Base-by-base conservation (phyloP, 2,888 invertebrate species). In the Philereme transversata region DNA sequence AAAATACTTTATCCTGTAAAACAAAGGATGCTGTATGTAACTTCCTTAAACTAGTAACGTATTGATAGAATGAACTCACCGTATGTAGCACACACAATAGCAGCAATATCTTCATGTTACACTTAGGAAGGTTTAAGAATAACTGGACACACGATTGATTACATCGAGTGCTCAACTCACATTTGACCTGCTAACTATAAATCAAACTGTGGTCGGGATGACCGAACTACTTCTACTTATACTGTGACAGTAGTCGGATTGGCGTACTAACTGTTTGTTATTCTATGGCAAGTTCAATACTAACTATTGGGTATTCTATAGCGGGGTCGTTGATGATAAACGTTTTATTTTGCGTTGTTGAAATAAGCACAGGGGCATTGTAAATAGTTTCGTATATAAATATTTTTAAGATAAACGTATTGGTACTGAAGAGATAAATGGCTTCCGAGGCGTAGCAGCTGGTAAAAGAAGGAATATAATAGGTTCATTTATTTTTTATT, bases 51-150 rank as follows among this genome's bases (percentile, higher is more conserved):
- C 3, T 22, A 22, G 3, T 2, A 4, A 40, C 4, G 36, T 38
- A 5, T 38, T 38, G 4, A 1, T 38, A 38, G 6, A 49, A 44
- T 52, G 4, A n/a, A 76, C 84, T 78, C 71, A 88, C 88, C 77
- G 73, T 66, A 57, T 82, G 79, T 44, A 85, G 64, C 44, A 82
- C 38, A 45, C 78, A 72, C 69, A 75, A 67, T 43, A 83, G 62
- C 76, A 78, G 79, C 73, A 86, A 49, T 57, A 80, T 64, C 69
- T 78, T 82, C 87, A 88, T 88, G 76, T 77, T 82, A 55, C 59
- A 67, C 38, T 58, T 5, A 4, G 7, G 72, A 81, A 77, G 61
- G 68, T 79, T 79, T 74, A 82, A 77, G 72, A 77, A 74, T 61
- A 63, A 86, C 83, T 87, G 78, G 69, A 48, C 58, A 60, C 60